Evolutionary conservation across 2,888 invertebrate genomes (phyloP), one percentile per base, ranked within the genome.

Genomic region (Caenorhabditis doughertyi): DNA sequence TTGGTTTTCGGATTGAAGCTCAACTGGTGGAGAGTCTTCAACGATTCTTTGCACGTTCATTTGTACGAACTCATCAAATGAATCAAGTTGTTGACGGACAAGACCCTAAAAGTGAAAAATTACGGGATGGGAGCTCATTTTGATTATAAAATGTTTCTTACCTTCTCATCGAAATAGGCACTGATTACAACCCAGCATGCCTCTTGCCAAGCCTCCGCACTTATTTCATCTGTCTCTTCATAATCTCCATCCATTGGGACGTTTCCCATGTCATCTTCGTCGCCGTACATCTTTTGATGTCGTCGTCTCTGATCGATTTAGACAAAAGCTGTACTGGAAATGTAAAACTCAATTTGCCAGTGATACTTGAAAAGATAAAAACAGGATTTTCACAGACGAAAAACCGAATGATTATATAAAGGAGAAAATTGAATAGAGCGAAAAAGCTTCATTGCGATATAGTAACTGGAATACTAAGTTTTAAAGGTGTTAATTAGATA

Each of bases 141-240:
- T 39, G 4, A 32, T 16, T 13, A 16, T 18, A 51, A 49, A 2
- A 23, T 29, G 13, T 8, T 9, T 18, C 25, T 11, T 25, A 82
- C 82, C 55, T 99, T 99, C 92, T 99, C 99, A 92, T 99, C 99
- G 92, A 99, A 99, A 93, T 99, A 99, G 0, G 99, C 97, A 92
- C 98, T 98, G 92, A 99, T 99, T 82, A 99, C 98, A 92, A 99
- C 98, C 99, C 99, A 99, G 92, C 99, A 99, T 55, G 99, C 99
- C 94, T 91, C 91, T 89, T 91, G 64, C 99, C 99, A 99, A 85
- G 98, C 93, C 92, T 99, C 98, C 7, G 97, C 95, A 39, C 97
- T 96, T 91, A 99, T 97, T 93, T 99, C 98, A 92, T 97, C 97
- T 68, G 90, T 91, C 55, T 93, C 93, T 11, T 81, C 62, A 9